Conservation (phyloP, 1,140 invertebrate species). For the Semibalanus balanoides region DNA sequence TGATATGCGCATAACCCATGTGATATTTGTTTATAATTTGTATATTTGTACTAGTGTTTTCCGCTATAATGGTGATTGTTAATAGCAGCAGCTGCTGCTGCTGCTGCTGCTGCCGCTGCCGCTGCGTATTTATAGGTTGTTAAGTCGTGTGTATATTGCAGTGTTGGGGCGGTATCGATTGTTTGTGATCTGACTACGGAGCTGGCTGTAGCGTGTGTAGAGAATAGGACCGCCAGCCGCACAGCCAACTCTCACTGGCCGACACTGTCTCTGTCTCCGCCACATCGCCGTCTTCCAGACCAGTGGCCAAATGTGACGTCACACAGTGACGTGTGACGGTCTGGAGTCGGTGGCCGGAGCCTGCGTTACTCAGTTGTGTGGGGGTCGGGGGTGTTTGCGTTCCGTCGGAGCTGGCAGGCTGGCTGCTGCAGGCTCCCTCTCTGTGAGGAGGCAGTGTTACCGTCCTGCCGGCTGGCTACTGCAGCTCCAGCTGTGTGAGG, state of each 20-base stretch:
- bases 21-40: slow-evolving; percentile 1
- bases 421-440: too few species aligned
- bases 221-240: background rate
- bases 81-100: background rate
- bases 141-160: background rate
- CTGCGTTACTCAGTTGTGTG: too few species aligned
- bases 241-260: background rate
- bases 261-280: background rate
- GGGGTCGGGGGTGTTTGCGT: too few species aligned
- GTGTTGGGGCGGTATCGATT: too few species aligned
- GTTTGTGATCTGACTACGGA: background rate
- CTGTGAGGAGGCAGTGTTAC: too few species aligned
- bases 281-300: background rate
- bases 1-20: background rate
- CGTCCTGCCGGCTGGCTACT: too few species aligned
- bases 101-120: too few species aligned
- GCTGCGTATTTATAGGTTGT: background rate
- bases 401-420: too few species aligned
- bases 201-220: background rate
- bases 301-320: background rate
- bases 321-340: too few species aligned
- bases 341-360: too few species aligned
- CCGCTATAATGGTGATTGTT: background rate
- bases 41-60: background rate
- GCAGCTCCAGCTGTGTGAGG: too few species aligned